phyloP scores from a whole-genome alignment of 2,113 vertebrate genomes.

The Cervus canadensis region DNA sequence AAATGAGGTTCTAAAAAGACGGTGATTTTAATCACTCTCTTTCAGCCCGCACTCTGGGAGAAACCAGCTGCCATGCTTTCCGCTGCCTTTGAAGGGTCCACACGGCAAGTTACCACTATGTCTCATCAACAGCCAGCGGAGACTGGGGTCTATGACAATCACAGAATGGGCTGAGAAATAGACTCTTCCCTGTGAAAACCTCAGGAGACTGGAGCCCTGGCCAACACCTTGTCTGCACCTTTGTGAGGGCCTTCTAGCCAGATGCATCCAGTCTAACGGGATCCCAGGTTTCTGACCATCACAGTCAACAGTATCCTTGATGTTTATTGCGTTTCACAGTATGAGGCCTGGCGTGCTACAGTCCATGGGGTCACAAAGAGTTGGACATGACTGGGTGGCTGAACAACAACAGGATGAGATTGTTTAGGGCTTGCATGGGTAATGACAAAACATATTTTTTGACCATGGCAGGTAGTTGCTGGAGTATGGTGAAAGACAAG shows the following conservation, averaged over 20 bases:
- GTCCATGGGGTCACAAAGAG: background rate
- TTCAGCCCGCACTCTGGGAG: background rate
- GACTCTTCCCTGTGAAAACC: background rate
- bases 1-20: background rate
- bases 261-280: background rate
- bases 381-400: background rate
- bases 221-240: background rate
- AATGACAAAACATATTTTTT: background rate
- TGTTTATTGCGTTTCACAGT: background rate
- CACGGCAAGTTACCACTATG: accelerated
- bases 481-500: background rate
- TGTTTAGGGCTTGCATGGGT: background rate
- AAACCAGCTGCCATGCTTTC: background rate
- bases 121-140: background rate
- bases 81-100: background rate
- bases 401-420: background rate
- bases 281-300: background rate
- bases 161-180: background rate
- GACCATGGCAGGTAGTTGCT: background rate
- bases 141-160: background rate
- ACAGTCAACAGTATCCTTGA: background rate
- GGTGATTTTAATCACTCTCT: background rate
- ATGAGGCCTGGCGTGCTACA: background rate
- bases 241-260: background rate
- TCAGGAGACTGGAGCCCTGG: background rate